Evolutionary conservation across 1,140 invertebrate genomes (phyloP).

Genomic region (Cydia fagiglandana): DNA sequence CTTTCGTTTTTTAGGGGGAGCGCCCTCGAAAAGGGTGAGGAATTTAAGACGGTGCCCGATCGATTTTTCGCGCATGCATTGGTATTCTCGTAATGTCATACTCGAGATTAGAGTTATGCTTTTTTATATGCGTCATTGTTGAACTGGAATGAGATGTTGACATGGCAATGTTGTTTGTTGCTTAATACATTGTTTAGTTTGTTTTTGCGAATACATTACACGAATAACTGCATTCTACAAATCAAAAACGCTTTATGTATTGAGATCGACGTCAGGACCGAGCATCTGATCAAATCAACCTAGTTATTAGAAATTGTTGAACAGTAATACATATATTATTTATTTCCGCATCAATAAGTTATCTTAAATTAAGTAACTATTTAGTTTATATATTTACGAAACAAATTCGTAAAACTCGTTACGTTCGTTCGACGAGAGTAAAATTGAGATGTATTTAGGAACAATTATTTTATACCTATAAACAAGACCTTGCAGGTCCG

Average conservation of each 20-base stretch:
- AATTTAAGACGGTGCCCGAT: slow-evolving; percentile 76
- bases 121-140: slow-evolving; percentile 43
- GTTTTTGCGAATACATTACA: neutral
- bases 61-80: slow-evolving; percentile 78
- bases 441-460: neutral
- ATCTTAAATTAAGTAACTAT: neutral
- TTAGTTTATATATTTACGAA: neutral
- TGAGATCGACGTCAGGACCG: neutral
- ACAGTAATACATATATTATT: too few relatives aligned
- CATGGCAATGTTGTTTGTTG: slow-evolving; percentile 9
- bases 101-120: slow-evolving; percentile 76
- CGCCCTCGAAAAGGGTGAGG: slow-evolving; percentile 77
- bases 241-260: neutral
- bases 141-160: slow-evolving; percentile 15
- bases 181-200: neutral
- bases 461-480: too few relatives aligned
- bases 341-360: too few relatives aligned
- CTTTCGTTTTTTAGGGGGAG: slow-evolving; percentile 78
- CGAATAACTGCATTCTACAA: neutral
- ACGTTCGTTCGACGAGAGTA: neutral
- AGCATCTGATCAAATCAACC: neutral
- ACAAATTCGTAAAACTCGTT: neutral
- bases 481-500: neutral
- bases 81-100: slow-evolving; percentile 78
- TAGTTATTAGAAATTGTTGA: too few relatives aligned